Evolutionary conservation across 1,140 invertebrate species (phyloP).

Genomic region (Trichonephila clavata): DNA sequence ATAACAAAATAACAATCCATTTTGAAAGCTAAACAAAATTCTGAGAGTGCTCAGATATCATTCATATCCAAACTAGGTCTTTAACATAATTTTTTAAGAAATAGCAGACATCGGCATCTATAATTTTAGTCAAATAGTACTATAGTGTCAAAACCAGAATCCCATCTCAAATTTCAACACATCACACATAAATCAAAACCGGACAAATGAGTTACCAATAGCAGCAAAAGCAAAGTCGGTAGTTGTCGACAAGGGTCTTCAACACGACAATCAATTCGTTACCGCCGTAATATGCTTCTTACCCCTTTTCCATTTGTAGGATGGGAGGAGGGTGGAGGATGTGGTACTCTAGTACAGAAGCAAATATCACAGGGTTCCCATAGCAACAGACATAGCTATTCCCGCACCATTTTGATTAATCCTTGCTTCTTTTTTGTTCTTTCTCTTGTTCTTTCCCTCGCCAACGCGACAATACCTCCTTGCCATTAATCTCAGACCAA

Average conservation of each 20-base stretch:
- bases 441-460: neutral
- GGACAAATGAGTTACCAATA: neutral
- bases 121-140: too few species aligned
- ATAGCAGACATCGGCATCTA: too few species aligned
- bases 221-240: neutral
- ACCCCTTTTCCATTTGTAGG: slow-evolving; percentile 22
- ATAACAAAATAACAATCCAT: too few species aligned
- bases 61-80: too few species aligned
- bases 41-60: too few species aligned
- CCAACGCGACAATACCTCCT: slow-evolving; percentile 14
- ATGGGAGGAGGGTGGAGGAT: neutral
- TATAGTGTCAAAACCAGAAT: neutral
- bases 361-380: slow-evolving; percentile 63
- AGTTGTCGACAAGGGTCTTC: slow-evolving; percentile 5
- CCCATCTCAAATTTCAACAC: neutral
- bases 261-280: slow-evolving; percentile 35
- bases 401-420: slow-evolving; percentile 67
- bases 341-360: neutral
- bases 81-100: too few species aligned
- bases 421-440: neutral
- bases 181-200: neutral
- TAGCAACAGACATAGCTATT: slow-evolving; percentile 46
- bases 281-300: slow-evolving; percentile 34
- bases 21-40: too few species aligned
- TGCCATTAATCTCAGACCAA: slow-evolving; percentile 55